Conservation (phyloP, 1,140 invertebrate genomes). For the Rhyacophila brunnea region DNA sequence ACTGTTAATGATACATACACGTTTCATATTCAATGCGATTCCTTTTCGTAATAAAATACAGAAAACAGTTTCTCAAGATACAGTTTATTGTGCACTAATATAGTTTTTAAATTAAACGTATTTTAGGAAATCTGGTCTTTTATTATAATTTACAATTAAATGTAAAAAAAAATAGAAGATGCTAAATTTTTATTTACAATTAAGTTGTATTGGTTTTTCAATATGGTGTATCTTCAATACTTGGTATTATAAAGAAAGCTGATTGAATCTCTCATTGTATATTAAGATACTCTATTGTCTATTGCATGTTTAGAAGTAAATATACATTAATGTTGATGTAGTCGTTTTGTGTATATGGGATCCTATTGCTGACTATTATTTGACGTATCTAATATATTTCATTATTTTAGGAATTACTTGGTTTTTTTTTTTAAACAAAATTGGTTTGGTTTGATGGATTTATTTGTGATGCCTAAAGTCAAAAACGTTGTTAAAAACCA, state of each 20-base stretch:
- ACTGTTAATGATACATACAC: background rate
- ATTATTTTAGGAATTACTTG: background rate
- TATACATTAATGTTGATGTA: background rate
- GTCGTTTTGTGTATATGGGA: slow-evolving; percentile 4
- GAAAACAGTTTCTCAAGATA: background rate
- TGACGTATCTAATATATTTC: background rate
- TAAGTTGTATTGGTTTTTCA: background rate
- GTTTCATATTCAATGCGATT: slow-evolving; percentile 1
- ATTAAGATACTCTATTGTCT: background rate
- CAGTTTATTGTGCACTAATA: background rate
- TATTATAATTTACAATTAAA: too few relatives aligned
- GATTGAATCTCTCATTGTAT: slow-evolving; percentile 1
- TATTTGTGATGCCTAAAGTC: background rate
- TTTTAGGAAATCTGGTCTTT: too few relatives aligned
- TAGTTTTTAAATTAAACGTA: too few relatives aligned
- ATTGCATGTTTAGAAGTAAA: slow-evolving; percentile 3
- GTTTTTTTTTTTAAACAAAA: background rate
- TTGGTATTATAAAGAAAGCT: background rate
- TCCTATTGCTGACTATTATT: slow-evolving; percentile 1
- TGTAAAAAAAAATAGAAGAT: too few relatives aligned
- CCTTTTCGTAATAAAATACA: background rate
- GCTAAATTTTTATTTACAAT: too few relatives aligned
- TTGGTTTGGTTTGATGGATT: background rate
- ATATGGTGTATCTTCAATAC: background rate
- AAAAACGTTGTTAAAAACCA: background rate